Base-by-base conservation (phyloP, 2,797 vertebrate species). In the Limnodromus scolopaceus region DNA sequence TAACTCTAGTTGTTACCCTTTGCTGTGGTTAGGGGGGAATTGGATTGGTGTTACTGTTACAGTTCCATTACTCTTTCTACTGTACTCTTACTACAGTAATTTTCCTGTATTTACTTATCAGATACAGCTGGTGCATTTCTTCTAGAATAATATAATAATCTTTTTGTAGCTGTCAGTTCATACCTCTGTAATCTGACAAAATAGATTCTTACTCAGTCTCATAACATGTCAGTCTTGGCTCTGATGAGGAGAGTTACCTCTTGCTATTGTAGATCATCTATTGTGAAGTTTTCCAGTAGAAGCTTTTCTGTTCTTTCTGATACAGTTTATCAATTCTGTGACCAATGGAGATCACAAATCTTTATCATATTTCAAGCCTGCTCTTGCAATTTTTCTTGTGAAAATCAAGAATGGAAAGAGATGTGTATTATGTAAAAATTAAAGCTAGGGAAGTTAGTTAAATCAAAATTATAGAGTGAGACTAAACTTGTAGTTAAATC, bases 91-190 rank as follows among this genome's bases (percentile, higher is more conserved):
- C n/a, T 72, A 11, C 16, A 58, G 58, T 51, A 81, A 64, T 66
- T 89, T 85, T 78, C 39, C 34, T 85, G 20, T 71, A 84, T 82
- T 93, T 89, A 61, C 61, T 87, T 78, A 79, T 32, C 64, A 88
- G 57, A 91, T 54, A 66, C 24, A 96, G 55, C 43, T 93, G 66
- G 84, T 87, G 54, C 54, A n/a, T 81, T 95, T 43, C 46, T 87
- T 84, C 48, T 41, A 79, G 57, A 57, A 57, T 90, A 74, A 76
- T 32, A 28, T 20, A 72, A 83, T 34, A 55, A 55, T 89, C 34
- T 91, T 93, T 94, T 49, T 68, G 84, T 91, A 83, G 32, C 51
- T 95, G 87, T 94, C 79, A 91, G 65, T 86, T 92, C 75, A 66
- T 91, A 46, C 45, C 24, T 70, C 46, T 80, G 64, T 77, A 53